Evolutionary conservation across 2,113 vertebrate species (phyloP).

Genomic region (Muntiacus reevesi): DNA sequence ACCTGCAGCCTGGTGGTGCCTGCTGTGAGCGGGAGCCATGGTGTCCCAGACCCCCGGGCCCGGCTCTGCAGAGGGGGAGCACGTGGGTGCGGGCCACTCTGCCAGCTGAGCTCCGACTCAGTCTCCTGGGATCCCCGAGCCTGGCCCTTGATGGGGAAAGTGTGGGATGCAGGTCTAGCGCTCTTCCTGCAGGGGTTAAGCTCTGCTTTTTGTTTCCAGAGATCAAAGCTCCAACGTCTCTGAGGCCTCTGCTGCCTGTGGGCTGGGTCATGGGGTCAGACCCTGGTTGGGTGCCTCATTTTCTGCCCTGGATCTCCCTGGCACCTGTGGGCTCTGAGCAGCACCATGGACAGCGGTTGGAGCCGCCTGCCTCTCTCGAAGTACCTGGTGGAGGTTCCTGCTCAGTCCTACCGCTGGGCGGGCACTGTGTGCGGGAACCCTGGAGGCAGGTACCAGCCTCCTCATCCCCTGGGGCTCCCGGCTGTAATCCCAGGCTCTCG

Average conservation of each 20-base stretch:
- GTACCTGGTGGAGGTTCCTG: neutral
- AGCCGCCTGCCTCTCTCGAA: rapidly evolving
- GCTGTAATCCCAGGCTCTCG: neutral
- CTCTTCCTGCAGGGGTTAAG: no score
- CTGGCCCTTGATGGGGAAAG: neutral
- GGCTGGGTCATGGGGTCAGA: no score
- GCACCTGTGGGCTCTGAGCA: neutral
- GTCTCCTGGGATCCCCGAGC: no score
- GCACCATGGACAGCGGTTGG: neutral
- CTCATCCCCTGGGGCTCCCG: neutral
- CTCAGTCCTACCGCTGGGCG: neutral
- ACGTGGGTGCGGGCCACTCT: no score
- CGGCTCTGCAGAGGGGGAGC: no score
- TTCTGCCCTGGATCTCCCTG: neutral
- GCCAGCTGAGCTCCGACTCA: no score
- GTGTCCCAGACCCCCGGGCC: neutral
- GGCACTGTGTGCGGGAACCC: no score
- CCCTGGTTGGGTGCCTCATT: rapidly evolving
- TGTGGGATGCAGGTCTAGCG: rapidly evolving
- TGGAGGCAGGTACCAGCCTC: neutral
- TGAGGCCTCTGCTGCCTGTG: neutral
- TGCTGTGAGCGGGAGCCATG: rapidly evolving
- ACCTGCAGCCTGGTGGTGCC: rapidly evolving
- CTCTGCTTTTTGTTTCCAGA: neutral
- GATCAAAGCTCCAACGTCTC: rapidly evolving